Base-by-base conservation (phyloP, 2,888 invertebrate species). In the Athalia cordata region DNA sequence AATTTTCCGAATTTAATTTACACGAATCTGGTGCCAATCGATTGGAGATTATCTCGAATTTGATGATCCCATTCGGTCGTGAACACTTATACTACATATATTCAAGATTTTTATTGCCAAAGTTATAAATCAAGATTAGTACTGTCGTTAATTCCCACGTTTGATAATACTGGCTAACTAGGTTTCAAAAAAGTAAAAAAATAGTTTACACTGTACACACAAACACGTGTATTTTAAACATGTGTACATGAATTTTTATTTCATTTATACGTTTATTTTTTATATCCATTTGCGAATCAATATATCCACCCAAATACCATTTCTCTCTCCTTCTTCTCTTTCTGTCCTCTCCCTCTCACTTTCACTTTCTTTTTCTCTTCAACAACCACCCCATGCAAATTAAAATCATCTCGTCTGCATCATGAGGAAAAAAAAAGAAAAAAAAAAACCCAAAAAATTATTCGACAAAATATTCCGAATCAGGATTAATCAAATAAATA, bases 111-210 rank as follows among this genome's bases (percentile, higher is more conserved):
- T 66, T 66, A 66, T 49, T 13, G 66, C 47, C 29, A 29, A 29
- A 29, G 29, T 29, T 29, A 49, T 66, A 66, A 66, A 66, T 66
- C 66, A 66, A 66, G 47, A 66, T 66, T 66, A 49, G 47, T 49
- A 62, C 43, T 9, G 8, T 66, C 66, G 66, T 66, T 49, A 66
- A 66, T 47, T 52, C 11, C 52, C 52, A 7, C 11, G 8, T 11
- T 11, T 7, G 8, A 9, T 11, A 7, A 65, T 65, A 66, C 47
- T 49, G 65, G 47, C 49, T 15, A 5, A 13, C n/a, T n/a, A 13
- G 59, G 13, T 59, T 59, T 59, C 59, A 5, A 15, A 15, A 62
- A 15, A 62, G 62, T 6, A 29, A 11, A 62, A 59, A 4, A 59
- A 59, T 29, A 29, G 29, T 29, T 29, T 29, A 29, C 29, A 29